phyloP scores from a whole-genome alignment of 2,888 invertebrate species.

The Pristionchus mayeri region DNA sequence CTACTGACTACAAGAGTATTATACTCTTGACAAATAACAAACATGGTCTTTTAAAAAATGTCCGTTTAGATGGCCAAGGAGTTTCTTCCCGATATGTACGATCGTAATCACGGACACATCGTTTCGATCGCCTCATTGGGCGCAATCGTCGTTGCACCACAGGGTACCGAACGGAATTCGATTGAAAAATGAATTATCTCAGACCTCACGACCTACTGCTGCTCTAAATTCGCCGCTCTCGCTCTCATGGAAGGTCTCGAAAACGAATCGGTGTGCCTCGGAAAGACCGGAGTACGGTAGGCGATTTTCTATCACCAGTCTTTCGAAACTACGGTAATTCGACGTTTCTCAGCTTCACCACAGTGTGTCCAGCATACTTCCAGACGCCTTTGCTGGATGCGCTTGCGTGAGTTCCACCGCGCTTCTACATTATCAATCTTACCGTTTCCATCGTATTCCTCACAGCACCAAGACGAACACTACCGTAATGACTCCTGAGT shows the following conservation, averaged over 20 bases:
- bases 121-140: slow-evolving; percentile 36
- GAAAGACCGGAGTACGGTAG: slow-evolving; percentile 18
- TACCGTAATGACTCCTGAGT: slow-evolving; percentile 28
- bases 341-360: slow-evolving; percentile 44
- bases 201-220: slow-evolving; percentile 43
- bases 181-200: too few species aligned
- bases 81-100: slow-evolving; percentile 38
- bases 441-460: background rate
- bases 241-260: slow-evolving; percentile 37
- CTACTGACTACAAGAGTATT: too few species aligned
- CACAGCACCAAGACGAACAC: slow-evolving; percentile 10
- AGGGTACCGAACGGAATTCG: too few species aligned
- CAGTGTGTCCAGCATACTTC: slow-evolving; percentile 42
- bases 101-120: slow-evolving; percentile 22
- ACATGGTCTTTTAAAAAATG: too few species aligned
- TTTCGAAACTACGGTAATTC: background rate
- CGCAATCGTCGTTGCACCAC: background rate
- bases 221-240: slow-evolving; percentile 29
- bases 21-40: too few species aligned
- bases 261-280: slow-evolving; percentile 38
- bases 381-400: slow-evolving; percentile 13
- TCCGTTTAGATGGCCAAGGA: slow-evolving; percentile 38
- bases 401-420: background rate
- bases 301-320: background rate
- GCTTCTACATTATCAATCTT: background rate